A percentile compares a stretch with the other conserved stretches of the same genome.
These are phyloP conservation scores for Polymixis flavicincta DNA, from an alignment of 2,888 invertebrate species.

Conservation along the genomic window DNA sequence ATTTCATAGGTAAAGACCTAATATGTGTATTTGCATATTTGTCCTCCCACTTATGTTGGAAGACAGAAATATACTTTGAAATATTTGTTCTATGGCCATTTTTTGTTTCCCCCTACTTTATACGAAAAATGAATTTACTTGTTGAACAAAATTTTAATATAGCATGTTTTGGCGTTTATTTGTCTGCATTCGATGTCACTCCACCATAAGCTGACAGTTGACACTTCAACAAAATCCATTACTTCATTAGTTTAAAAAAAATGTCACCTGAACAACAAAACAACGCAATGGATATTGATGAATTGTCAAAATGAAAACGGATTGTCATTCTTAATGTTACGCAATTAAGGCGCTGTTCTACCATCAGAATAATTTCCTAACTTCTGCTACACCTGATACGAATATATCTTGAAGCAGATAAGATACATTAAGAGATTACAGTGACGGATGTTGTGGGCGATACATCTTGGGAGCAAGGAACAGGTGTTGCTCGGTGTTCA, in stretches of 20 bases:
- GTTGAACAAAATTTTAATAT: neutral
- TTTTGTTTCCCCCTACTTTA: neutral
- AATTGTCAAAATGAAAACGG: neutral
- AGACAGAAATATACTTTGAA: constrained; percentile 8
- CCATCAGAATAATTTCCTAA: constrained; percentile 12
- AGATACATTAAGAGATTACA: constrained; percentile 62
- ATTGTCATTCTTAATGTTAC: neutral
- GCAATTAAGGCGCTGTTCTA: neutral
- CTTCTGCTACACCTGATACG: constrained; percentile 34
- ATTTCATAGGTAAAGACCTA: too few relatives aligned
- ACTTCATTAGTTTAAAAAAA: too few relatives aligned
- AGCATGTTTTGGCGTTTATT: too few relatives aligned
- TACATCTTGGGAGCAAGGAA: constrained; percentile 39
- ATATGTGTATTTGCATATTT: constrained; percentile 17
- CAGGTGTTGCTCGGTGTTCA: constrained; percentile 39
- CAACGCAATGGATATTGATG: too few relatives aligned
- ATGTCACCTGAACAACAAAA: too few relatives aligned
- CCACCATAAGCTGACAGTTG: too few relatives aligned
- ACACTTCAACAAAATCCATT: too few relatives aligned
- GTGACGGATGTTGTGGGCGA: constrained; percentile 54
- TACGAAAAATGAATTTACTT: neutral
- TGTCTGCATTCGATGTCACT: too few relatives aligned
- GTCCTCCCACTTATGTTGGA: neutral
- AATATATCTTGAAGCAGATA: constrained; percentile 6
- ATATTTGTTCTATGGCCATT: constrained; percentile 1